Base-by-base conservation (phyloP, 2,888 invertebrate species). In the Heliconius ethilla region DNA sequence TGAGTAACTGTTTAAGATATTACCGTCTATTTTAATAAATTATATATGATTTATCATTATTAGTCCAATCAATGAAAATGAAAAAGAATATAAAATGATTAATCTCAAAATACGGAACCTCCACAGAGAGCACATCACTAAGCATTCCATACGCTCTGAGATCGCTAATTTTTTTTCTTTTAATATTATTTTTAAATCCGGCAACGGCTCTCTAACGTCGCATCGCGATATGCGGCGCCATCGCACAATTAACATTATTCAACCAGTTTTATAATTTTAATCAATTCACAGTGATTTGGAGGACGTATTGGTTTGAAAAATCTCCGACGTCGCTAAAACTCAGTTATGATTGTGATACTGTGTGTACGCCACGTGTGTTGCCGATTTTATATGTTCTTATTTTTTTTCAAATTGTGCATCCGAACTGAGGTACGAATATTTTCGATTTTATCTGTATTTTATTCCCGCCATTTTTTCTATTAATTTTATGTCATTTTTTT, bases 101-200 rank as follows among this genome's bases (percentile, higher is more conserved):
- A 59, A 33, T 6, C 15, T 59, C 59, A 29, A 55, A 69, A 69
- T 69, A 72, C 59, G 72, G 72, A 72, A 72, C 72, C 72, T 59
- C 33, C n/a, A 15, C 7, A 59, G n/a, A 37, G 33, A 11, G 25
- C 13, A 33, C 59, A 37, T 59, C 72, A 37, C 37, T 75, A 75
- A 76, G 45, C 72, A 77, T 79, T 62, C 75, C 79, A 79, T 63
- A 75, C 86, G 87, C 86, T 87, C 87, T 85, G 78, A 78, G 80
- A 80, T 86, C 87, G 86, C 85, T 84, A 75, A 74, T 87, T 90
- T 92, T 70, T 70, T 89, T 84, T 83, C 79, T 84, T 85, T 84
- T 84, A 83, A 84, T 84, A 85, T 90, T 90, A 87, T 89, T 90
- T 92, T 90, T 87, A 90, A 93, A 93, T 91, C 92, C 91, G 89